phyloP scores from a whole-genome alignment of 2,113 vertebrate species.

The Eudorcas thomsonii region DNA sequence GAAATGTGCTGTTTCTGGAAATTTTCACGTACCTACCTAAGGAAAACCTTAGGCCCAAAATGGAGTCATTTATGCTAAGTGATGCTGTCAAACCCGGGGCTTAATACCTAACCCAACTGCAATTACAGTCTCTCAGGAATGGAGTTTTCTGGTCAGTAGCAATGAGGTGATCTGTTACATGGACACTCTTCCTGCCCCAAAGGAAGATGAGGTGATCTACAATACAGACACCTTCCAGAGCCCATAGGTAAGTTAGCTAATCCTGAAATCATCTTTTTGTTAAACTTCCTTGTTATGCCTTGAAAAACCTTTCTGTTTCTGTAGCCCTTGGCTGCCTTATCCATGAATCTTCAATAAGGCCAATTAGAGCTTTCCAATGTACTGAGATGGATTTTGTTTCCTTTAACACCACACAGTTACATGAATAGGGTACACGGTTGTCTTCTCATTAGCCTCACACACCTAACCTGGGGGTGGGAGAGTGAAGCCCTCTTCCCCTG shows the following conservation, averaged over 20 bases:
- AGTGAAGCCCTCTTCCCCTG: neutral
- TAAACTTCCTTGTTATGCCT: neutral
- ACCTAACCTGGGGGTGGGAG: neutral
- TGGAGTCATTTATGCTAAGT: neutral
- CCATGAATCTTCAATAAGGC: neutral
- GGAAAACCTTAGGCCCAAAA: neutral
- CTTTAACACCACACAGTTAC: neutral
- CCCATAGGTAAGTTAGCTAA: neutral
- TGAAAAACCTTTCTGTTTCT: neutral
- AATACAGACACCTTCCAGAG: neutral
- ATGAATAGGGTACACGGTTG: neutral
- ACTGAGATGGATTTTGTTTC: neutral
- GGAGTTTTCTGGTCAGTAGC: neutral
- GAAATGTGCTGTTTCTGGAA: neutral
- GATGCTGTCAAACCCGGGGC: fast-evolving
- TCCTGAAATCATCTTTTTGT: neutral
- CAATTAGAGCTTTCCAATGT: neutral
- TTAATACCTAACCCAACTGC: neutral
- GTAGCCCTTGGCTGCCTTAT: neutral
- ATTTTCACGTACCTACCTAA: neutral
- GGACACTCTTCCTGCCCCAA: neutral
- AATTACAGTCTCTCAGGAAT: neutral
- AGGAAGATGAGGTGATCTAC: neutral
- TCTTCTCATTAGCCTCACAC: neutral
- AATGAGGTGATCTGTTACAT: neutral